phyloP scores from a whole-genome alignment of 1,140 invertebrate genomes.

The Anastrepha obliqua region DNA sequence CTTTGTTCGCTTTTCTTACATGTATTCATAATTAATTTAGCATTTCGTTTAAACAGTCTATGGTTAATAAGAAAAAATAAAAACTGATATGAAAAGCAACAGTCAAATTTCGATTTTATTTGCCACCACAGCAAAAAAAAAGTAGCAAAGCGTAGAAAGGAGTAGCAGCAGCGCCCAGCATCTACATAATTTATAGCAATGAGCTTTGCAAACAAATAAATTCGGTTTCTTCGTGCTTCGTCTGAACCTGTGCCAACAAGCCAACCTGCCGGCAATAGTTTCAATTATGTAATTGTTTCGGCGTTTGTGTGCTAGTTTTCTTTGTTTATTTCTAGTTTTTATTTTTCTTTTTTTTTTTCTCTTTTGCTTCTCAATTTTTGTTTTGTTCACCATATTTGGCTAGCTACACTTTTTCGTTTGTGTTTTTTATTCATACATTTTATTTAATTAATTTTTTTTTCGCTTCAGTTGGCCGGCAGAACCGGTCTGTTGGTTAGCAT shows the following conservation, averaged over 20 bases:
- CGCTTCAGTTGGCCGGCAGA: background rate
- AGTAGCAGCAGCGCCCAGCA: too few species aligned
- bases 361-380: background rate
- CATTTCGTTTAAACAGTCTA: background rate
- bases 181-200: too few species aligned
- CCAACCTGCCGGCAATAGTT: background rate
- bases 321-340: background rate
- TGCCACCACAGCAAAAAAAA: background rate
- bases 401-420: background rate
- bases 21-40: slow-evolving; percentile 3
- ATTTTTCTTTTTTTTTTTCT: background rate
- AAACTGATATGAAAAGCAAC: background rate
- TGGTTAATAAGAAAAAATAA: background rate
- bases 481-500: slow-evolving; percentile 16
- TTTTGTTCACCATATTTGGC: slow-evolving; percentile 33
- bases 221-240: background rate
- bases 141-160: too few species aligned
- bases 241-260: background rate
- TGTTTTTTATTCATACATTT: background rate
- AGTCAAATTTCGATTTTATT: background rate
- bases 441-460: slow-evolving; percentile 2
- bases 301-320: slow-evolving; percentile 17
- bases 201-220: background rate
- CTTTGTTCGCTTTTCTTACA: background rate
- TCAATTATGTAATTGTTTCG: slow-evolving; percentile 41